Conservation (phyloP, 1,140 invertebrate species). For the Monochamus saltuarius region DNA sequence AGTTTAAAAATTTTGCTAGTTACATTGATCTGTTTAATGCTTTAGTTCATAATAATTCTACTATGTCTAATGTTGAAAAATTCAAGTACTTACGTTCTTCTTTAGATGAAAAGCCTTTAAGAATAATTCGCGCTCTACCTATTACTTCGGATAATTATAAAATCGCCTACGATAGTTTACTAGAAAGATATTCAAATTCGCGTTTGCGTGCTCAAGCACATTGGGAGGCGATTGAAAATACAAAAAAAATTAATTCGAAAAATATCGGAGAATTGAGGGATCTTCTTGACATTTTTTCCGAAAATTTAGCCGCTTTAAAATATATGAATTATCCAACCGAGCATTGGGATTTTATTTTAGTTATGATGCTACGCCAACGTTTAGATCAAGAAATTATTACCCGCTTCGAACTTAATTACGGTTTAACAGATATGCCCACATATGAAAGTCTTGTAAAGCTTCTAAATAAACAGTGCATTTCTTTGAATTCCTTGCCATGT, state of each 20-base stretch:
- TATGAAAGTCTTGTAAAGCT: neutral
- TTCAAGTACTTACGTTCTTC: slow-evolving; percentile 1
- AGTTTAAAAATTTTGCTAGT: too few species aligned
- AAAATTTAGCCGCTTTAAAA: slow-evolving; percentile 9
- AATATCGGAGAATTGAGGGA: neutral
- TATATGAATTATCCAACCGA: neutral
- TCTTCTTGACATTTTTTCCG: slow-evolving; percentile 3
- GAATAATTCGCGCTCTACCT: neutral
- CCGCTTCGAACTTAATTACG: neutral
- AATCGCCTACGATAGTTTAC: slow-evolving; percentile 8
- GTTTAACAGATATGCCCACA: neutral
- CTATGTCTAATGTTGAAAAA: slow-evolving; percentile 8
- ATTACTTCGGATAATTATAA: neutral
- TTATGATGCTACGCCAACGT: neutral
- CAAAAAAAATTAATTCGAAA: neutral
- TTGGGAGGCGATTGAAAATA: too few species aligned
- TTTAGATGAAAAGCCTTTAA: neutral
- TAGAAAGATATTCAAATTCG: neutral
- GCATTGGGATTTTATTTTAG: slow-evolving; percentile 5
- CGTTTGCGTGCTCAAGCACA: neutral
- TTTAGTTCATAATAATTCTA: slow-evolving; percentile 12
- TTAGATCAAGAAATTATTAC: slow-evolving; percentile 1
- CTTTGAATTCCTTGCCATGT: too few species aligned
- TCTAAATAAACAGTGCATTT: too few species aligned
- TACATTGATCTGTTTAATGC: too few species aligned